Conservation (phyloP, 2,888 invertebrate species). For the Plagodis dolabraria region DNA sequence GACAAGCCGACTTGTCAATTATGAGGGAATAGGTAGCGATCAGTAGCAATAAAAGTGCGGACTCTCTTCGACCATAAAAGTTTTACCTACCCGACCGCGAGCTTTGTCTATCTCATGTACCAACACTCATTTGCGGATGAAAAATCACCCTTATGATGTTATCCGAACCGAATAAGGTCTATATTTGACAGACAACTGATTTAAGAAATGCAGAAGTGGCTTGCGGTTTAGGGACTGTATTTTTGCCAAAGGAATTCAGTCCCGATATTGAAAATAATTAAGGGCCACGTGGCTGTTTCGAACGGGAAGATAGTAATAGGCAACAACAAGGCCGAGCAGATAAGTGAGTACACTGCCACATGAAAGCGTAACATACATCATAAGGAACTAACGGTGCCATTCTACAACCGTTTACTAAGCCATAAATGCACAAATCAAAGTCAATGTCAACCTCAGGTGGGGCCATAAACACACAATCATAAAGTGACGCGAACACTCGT, state of each 20-base stretch:
- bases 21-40: constrained; percentile 83
- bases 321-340: constrained; percentile 18
- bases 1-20: constrained; percentile 81
- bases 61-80: constrained; percentile 78
- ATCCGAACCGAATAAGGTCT: constrained; percentile 53
- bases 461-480: constrained; percentile 82
- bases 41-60: constrained; percentile 81
- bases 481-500: constrained; percentile 82
- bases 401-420: constrained; percentile 71
- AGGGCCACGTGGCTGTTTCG: constrained; percentile 15
- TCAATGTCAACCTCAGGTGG: constrained; percentile 83
- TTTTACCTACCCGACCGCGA: constrained; percentile 74
- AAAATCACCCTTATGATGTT: constrained; percentile 37
- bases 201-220: not conserved
- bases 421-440: constrained; percentile 82
- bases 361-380: constrained; percentile 42
- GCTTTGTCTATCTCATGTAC: constrained; percentile 63
- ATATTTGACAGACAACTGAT: constrained; percentile 39
- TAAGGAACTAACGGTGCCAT: constrained; percentile 53
- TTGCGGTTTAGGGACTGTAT: constrained; percentile 14
- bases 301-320: constrained; percentile 9
- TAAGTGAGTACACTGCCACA: constrained; percentile 13
- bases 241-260: constrained; percentile 30
- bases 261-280: constrained; percentile 33
- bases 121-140: constrained; percentile 41